phyloP scores from a whole-genome alignment of 1,140 invertebrate species.

The Arctopsyche grandis region DNA sequence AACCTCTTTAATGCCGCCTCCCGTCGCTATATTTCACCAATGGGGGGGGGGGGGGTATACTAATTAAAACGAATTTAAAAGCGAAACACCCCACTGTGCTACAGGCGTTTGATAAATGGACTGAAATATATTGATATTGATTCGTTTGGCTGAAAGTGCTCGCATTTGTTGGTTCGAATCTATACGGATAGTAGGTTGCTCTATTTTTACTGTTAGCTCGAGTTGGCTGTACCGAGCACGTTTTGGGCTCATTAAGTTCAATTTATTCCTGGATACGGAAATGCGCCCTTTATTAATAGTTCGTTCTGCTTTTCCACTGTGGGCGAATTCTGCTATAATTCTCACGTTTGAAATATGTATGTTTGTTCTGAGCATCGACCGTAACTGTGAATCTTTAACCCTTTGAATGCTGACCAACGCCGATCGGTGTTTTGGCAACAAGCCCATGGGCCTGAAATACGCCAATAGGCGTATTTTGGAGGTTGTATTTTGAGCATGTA shows the following conservation, averaged over 20 bases:
- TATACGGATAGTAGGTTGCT: neutral
- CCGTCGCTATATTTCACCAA: neutral
- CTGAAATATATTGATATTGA: too few relatives aligned
- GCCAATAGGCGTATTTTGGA: too few relatives aligned
- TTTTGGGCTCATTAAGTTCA: conserved; percentile 33
- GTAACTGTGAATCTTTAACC: too few relatives aligned
- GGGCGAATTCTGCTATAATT: neutral
- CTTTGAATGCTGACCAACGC: too few relatives aligned
- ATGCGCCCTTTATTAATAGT: conserved; percentile 33
- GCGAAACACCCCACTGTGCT: neutral
- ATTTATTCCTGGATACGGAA: conserved; percentile 45
- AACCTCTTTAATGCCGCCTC: neutral
- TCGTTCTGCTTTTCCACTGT: neutral
- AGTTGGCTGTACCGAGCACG: neutral
- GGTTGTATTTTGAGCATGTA: too few relatives aligned
- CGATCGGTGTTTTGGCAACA: too few relatives aligned
- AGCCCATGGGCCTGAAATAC: too few relatives aligned
- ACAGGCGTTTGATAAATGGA: neutral
- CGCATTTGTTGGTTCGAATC: neutral
- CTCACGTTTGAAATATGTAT: too few relatives aligned
- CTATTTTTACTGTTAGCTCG: neutral
- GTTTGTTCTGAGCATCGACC: too few relatives aligned
- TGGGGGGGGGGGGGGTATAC: too few relatives aligned
- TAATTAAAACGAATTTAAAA: neutral
- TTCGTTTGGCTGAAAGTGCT: too few relatives aligned